Evolutionary conservation across 2,797 vertebrate species (phyloP), one percentile per base, ranked within the genome.

Genomic region (Geotria australis): DNA sequence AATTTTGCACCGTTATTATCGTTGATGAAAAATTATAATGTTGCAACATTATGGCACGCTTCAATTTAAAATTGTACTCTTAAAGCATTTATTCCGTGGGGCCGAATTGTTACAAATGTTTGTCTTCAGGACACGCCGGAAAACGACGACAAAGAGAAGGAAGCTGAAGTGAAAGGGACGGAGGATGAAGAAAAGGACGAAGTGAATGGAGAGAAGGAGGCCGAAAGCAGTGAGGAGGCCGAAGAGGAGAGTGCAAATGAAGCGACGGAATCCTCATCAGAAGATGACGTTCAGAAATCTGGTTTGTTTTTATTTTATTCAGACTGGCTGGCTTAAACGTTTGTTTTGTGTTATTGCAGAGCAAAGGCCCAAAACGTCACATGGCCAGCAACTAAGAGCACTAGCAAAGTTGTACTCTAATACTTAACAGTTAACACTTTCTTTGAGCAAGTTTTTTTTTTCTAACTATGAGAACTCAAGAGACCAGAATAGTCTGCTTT

Each of bases 231-330:
- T 3, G 48, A 47, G 7, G 66, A 68, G 3, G 68, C 67, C 59
- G 65, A 48, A 8, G 62, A 69, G 0, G 65, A 68, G 8, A 68
- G 67, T 2, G 68, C 73, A 2, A 76, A 73, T 5, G 68, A 68
- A 0, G 74, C 71, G 4, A 76, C 77, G 1, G 79, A 80, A 48
- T 83, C 78, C 67, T 77, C 77, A 1, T 68, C 81, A 0, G 72
- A 68, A 6, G 86, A 94, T 57, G 85, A 91, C 64, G 69, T 69
- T 53, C 77, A 77, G 47, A 80, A 81, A 79, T 78, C 84, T 64
- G 88, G 88, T 89, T 58, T 11, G 24, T 62, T 64, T 6, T 10
- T 57, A 2, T 3, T 10, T 10, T 9, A 24, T 24, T 24, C 24
- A 24, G 15, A 24, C 15, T 24, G 15, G 15, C 15, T 3, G 15